A percentile compares a stretch with the other conserved stretches of the same genome.
Conservation (phyloP, 1,140 invertebrate species). For the Eubasilissa regina region DNA sequence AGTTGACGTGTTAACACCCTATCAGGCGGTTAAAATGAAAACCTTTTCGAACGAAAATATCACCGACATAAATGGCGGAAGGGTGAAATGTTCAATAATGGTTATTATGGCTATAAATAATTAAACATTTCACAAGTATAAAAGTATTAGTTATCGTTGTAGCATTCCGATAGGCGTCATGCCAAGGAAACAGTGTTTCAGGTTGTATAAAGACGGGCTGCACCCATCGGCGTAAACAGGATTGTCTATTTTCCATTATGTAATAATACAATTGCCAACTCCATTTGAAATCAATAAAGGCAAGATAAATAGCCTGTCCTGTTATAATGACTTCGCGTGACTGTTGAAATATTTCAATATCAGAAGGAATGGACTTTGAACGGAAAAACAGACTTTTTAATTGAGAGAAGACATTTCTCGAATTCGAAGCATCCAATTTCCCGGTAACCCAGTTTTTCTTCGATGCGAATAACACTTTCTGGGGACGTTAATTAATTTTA, state of each 20-base stretch:
- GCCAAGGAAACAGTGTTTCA: background rate
- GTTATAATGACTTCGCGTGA: constrained; percentile 37
- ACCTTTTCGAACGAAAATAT: too few relatives aligned
- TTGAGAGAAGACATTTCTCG: constrained; percentile 18
- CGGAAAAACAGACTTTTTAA: constrained; percentile 33
- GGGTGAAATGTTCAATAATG: background rate
- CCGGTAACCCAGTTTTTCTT: background rate
- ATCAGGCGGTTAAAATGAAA: too few relatives aligned
- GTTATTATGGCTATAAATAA: background rate
- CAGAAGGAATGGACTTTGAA: constrained; percentile 21
- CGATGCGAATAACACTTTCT: constrained; percentile 16
- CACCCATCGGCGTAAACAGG: constrained; percentile 27
- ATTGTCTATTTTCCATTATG: constrained; percentile 39
- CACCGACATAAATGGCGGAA: too few relatives aligned
- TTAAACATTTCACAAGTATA: background rate
- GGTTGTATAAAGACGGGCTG: constrained; percentile 11
- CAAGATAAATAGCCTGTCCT: constrained; percentile 44
- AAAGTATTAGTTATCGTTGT: background rate
- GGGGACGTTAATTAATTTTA: constrained; percentile 14
- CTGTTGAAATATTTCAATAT: constrained; percentile 42
- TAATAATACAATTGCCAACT: constrained; percentile 36
- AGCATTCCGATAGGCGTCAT: constrained; percentile 13
- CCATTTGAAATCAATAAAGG: constrained; percentile 50
- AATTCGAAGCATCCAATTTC: constrained; percentile 35
- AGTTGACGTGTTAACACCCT: too few relatives aligned